phyloP scores from a whole-genome alignment of 2,797 vertebrate genomes.

The Pachyuromys duprasi region DNA sequence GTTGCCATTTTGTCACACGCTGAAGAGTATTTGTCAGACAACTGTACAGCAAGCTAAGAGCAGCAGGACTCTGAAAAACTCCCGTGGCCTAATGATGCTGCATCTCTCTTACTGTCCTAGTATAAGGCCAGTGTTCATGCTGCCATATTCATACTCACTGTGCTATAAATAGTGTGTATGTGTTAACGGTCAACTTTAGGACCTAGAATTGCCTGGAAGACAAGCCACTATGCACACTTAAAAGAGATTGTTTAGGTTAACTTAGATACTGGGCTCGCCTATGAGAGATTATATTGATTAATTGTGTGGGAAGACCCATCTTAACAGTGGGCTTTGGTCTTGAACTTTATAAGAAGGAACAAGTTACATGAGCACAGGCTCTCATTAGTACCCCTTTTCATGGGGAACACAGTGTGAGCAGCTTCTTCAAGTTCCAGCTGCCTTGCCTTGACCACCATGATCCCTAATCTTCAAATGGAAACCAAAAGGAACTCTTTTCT shows the following conservation, averaged over 20 bases:
- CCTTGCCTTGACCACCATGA: not conserved
- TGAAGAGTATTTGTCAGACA: not conserved
- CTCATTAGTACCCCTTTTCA: too few species aligned
- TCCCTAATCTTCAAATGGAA: not conserved
- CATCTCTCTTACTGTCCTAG: not conserved
- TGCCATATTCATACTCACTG: not conserved
- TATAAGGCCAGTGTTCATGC: not conserved
- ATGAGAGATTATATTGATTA: not conserved
- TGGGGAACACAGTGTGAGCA: not conserved
- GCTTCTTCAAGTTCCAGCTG: not conserved
- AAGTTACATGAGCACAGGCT: not conserved
- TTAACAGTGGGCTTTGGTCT: not conserved
- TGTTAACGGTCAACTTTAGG: not conserved
- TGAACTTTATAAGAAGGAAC: not conserved
- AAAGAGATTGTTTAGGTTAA: not conserved
- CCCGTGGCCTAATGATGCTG: too few species aligned
- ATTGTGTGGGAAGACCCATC: not conserved
- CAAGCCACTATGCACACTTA: not conserved
- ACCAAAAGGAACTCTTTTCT: not conserved
- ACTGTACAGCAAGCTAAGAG: not conserved
- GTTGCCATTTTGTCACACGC: not conserved
- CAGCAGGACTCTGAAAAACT: not conserved
- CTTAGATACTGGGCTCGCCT: not conserved
- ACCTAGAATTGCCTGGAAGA: not conserved
- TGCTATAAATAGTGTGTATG: not conserved